Base-by-base conservation (phyloP, 2,797 vertebrate species). In the Zenarchopterus dispar region DNA sequence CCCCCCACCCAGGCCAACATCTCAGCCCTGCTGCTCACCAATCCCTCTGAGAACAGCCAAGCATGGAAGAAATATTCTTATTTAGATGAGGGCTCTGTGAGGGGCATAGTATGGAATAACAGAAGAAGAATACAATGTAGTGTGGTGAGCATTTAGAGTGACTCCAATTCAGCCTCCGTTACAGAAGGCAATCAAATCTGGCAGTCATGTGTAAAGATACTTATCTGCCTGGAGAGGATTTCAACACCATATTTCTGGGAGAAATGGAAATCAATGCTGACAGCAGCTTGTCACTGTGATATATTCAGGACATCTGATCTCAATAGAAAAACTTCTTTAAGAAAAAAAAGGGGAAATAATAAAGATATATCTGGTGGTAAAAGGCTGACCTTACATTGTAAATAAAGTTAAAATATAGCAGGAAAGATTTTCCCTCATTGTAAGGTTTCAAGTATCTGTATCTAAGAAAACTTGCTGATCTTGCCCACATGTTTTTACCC, bases 191-290 rank as follows among this genome's bases (percentile, higher is more conserved):
- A 93, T 93, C 92, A 93, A 92, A 93, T 92, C 89, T 91, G 91
- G 90, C 88, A 92, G 89, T 92, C 91, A 93, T 90, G 91, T 93
- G 93, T 91, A 93, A 93, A 93, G 92, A 92, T 92, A 91, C 91
- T 92, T 91, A 92, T 93, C 89, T 93, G 89, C 92, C 92, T 89
- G 85, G 90, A 91, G 92, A 93, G 89, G 88, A 92, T 90, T 91
- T 93, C 88, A 93, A 89, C 90, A 90, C 86, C 89, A 89, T 92
- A 92, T 94, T 93, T 93, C 90, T 85, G 69, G 62, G 80, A 89
- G 86, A 88, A 92, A 92, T 90, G 88, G 89, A 92, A 92, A 93
- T 92, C 87, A 88, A 80, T 85, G 87, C 78, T 92, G 92, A 93
- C 91, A 94, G 91, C 88, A 73, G 87, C 89, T 86, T 93, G 92